Conservation (phyloP, 2,113 vertebrate genomes). For the Picathartes gymnocephalus region DNA sequence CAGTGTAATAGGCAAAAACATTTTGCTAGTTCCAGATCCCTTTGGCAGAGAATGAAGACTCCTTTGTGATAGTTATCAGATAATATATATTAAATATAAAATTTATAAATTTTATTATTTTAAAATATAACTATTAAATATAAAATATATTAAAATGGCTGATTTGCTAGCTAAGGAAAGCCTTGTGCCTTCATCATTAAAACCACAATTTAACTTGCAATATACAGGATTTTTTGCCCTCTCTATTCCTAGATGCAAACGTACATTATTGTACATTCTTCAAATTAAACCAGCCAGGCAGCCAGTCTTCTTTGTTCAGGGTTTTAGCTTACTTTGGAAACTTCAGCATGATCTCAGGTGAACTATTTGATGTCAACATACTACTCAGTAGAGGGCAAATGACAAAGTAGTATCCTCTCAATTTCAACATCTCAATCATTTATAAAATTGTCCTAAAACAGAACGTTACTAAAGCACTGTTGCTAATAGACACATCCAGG, state of each 20-base stretch:
- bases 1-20: not conserved
- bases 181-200: not conserved
- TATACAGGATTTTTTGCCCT: not conserved
- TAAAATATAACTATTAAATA: not conserved
- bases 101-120: not conserved
- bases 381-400: not conserved
- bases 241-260: not conserved
- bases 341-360: not conserved
- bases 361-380: not conserved
- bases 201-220: not conserved
- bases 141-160: not conserved
- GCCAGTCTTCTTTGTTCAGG: not conserved
- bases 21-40: not conserved
- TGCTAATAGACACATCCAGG: not conserved
- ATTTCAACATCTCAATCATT: not conserved
- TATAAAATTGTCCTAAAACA: not conserved
- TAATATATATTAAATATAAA: not conserved
- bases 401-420: not conserved
- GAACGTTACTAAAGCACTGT: not conserved
- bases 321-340: not conserved
- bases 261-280: not conserved
- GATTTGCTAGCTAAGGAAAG: not conserved
- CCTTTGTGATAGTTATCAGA: not conserved
- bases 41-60: not conserved
- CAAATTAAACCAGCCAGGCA: not conserved